These are phyloP conservation scores for Chionomys nivalis DNA, from an alignment of 2,113 vertebrate species.

Conservation along the genomic window DNA sequence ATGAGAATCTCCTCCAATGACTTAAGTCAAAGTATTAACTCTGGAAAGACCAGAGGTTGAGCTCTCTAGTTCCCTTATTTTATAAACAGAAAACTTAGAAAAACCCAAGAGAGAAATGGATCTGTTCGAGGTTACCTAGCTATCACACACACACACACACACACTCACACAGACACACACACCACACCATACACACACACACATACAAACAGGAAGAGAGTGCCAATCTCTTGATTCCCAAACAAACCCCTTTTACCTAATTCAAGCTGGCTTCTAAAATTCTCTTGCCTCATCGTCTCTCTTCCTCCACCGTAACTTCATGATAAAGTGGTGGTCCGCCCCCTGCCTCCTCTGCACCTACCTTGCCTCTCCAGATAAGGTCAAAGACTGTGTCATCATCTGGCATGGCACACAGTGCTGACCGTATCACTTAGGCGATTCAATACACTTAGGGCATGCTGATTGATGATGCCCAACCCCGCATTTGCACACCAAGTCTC, in stretches of 20 bases:
- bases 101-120: background rate
- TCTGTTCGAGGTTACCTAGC: background rate
- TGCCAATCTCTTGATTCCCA: background rate
- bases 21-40: constrained; percentile 15
- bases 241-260: constrained; percentile 15
- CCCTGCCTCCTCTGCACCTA: background rate
- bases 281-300: background rate
- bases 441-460: constrained; percentile 69
- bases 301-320: constrained; percentile 34
- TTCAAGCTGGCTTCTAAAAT: constrained; percentile 6
- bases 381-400: constrained; percentile 70
- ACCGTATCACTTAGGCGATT: constrained; percentile 63
- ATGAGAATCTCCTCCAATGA: background rate
- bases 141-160: background rate
- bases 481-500: constrained; percentile 68
- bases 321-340: background rate
- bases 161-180: background rate
- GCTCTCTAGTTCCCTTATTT: background rate
- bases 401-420: constrained; percentile 65
- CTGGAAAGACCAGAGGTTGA: background rate
- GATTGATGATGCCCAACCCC: constrained; percentile 50
- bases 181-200: background rate
- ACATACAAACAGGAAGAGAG: background rate
- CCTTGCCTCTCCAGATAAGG: constrained; percentile 56
- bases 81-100: constrained; percentile 1